Base-by-base conservation (phyloP, 2,888 invertebrate species). In the Crepidodera aurea region DNA sequence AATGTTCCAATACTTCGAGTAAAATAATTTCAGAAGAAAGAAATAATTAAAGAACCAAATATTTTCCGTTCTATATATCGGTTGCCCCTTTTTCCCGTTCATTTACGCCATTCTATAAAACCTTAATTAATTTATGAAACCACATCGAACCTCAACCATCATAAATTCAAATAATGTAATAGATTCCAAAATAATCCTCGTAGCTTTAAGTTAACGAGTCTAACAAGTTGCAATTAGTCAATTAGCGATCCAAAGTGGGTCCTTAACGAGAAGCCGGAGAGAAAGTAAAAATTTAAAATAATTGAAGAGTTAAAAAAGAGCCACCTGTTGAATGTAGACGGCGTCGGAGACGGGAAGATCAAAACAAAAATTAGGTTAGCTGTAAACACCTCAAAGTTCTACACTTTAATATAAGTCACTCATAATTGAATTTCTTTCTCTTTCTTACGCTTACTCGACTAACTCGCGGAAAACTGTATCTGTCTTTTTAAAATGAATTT, bases 291-390 rank as follows among this genome's bases (percentile, higher is more conserved):
- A 76, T 76, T 77, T 75, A 75, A 76, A 76, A 76, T 77, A 75
- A 75, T 76, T 70, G 72, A 66, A 65, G 68, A 70, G 56, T 64
- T 63, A 69, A 71, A 71, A 71, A 74, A 73, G 72, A 66, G 70
- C 77, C 68, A 76, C 76, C 77, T 77, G 76, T 77, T 77, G 76
- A 71, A 68, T 58, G 55, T 22, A 40, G 55, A 60, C 57, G 37
- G 48, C 22, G 27, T 16, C 32, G 37, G 37, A 57, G 39, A 39
- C 48, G 57, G 25, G 53, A 39, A 53, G 57, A 57, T 57, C 57
- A 57, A 77, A 78, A 72, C 77, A 78, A 77, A 79, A 79, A 80
- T 79, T 79, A 77, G 78, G 78, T 78, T 78, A 75, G 69, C 75
- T 71, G 75, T 75, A 77, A 79, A 78, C 77, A 77, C 77, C 78